Percentiles rank a stretch among this genome's conserved stretches.
phyloP scores from a whole-genome alignment of 2,888 invertebrate genomes.

The Papilio elwesi region DNA sequence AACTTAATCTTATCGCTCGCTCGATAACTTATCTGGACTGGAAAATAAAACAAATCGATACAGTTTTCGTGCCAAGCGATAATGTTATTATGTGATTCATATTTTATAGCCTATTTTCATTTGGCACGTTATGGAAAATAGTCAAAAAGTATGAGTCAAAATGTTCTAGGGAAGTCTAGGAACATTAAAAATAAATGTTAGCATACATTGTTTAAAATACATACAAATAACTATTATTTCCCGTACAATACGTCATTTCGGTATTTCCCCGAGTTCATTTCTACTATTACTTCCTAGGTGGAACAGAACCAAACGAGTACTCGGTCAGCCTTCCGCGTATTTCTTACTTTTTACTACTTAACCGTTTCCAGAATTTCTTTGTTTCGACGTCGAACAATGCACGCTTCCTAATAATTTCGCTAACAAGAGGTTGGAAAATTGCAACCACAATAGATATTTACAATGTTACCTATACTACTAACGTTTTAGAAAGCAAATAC shows the following conservation, averaged over 20 bases:
- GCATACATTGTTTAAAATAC: not conserved
- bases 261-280: conserved; percentile 46
- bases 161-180: not conserved
- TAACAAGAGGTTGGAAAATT: conserved; percentile 65
- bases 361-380: conserved; percentile 61
- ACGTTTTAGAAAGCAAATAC: conserved; percentile 57
- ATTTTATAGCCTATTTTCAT: not conserved
- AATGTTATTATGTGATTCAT: not conserved
- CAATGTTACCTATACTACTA: conserved; percentile 56
- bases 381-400: conserved; percentile 70
- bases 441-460: conserved; percentile 60
- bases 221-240: conserved; percentile 40
- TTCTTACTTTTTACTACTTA: conserved; percentile 69
- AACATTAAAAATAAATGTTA: not conserved
- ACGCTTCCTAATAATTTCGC: conserved; percentile 74
- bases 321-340: conserved; percentile 58
- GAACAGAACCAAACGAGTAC: conserved; percentile 52
- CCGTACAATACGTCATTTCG: conserved; percentile 38
- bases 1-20: conserved; percentile 58
- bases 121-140: not conserved
- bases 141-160: not conserved
- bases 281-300: conserved; percentile 50
- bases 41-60: conserved; percentile 38
- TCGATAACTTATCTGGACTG: conserved; percentile 50
- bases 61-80: conserved; percentile 9